These are phyloP conservation scores for Nysson spinosus DNA, from an alignment of 2,888 invertebrate species.

Conservation along the genomic window DNA sequence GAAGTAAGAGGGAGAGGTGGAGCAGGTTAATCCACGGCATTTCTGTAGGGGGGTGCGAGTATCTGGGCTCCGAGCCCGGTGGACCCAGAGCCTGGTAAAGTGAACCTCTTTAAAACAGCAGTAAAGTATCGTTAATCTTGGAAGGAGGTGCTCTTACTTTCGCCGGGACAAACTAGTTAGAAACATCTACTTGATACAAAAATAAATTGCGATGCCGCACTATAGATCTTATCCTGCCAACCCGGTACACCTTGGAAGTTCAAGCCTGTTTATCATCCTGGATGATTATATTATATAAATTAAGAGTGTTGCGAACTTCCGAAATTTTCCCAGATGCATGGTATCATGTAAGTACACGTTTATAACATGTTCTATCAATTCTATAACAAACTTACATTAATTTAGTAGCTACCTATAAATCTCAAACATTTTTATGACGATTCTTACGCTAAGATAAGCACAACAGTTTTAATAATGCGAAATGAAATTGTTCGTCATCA, in stretches of 20 bases:
- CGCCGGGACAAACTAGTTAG: constrained; percentile 75
- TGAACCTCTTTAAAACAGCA: constrained; percentile 73
- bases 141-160: constrained; percentile 70
- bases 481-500: too few species aligned
- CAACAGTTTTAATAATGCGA: too few species aligned
- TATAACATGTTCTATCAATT: too few species aligned
- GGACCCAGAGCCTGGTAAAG: constrained; percentile 49
- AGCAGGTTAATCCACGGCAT: constrained; percentile 56
- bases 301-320: too few species aligned
- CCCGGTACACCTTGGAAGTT: constrained; percentile 2
- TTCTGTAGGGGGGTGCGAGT: constrained; percentile 40
- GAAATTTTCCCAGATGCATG: too few species aligned
- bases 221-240: constrained; percentile 66
- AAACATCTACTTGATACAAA: constrained; percentile 75
- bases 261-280: too few species aligned
- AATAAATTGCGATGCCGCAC: constrained; percentile 72
- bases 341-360: too few species aligned
- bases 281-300: too few species aligned
- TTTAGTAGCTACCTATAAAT: too few species aligned
- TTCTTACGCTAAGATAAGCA: too few species aligned
- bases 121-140: constrained; percentile 77
- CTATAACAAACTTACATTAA: too few species aligned
- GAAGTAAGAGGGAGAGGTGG: constrained; percentile 27
- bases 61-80: constrained; percentile 24
- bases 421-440: too few species aligned